Conservation (phyloP, 2,888 invertebrate genomes). For the Ornithoptera priamus region DNA sequence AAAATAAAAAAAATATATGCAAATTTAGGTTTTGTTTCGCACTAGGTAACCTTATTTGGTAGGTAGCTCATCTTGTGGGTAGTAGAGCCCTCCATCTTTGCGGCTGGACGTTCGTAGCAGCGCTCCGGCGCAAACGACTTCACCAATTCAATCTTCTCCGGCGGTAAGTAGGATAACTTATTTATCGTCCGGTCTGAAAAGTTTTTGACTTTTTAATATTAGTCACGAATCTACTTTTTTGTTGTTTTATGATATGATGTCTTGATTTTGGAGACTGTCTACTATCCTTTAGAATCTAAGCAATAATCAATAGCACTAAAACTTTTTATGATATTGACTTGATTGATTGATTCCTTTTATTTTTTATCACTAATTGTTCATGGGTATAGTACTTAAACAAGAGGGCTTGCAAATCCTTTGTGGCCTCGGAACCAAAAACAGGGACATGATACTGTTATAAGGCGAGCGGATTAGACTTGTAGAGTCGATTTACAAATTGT, state of each 20-base stretch:
- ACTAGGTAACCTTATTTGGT: conserved; percentile 56
- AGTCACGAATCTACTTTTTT: not conserved
- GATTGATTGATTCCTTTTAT: no score
- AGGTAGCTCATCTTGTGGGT: conserved; percentile 79
- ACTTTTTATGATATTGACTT: no score
- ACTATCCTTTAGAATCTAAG: no score
- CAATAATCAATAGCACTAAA: no score
- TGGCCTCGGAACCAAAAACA: no score
- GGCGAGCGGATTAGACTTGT: no score
- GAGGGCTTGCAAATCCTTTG: no score
- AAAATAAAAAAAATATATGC: not conserved
- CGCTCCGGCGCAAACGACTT: conserved; percentile 73
- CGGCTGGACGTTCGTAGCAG: conserved; percentile 71
- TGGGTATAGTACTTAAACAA: no score
- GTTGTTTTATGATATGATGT: not conserved
- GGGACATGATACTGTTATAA: not conserved
- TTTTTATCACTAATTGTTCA: no score
- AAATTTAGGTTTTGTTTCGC: not conserved
- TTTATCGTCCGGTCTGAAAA: conserved; percentile 81
- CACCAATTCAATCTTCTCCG: conserved; percentile 62
- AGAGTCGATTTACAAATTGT: no score
- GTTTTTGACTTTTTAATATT: not conserved
- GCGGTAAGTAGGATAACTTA: conserved; percentile 81
- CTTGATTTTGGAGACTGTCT: no score
- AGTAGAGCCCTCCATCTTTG: conserved; percentile 76